phyloP scores from a whole-genome alignment of 2,888 invertebrate genomes.

The Cordylochernes scorpioides region DNA sequence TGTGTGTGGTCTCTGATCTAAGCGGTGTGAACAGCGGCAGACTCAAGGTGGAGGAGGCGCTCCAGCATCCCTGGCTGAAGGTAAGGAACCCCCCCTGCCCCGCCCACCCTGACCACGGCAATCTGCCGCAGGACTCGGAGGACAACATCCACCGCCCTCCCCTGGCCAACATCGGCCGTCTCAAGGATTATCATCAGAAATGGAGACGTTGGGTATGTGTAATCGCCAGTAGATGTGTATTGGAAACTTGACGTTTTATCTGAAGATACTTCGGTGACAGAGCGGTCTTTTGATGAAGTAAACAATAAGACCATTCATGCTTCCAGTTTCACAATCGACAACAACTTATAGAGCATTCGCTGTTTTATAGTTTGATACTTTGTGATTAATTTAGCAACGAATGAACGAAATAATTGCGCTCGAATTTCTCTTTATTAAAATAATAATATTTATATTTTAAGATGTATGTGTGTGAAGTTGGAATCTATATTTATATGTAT shows the following conservation, averaged over 20 bases:
- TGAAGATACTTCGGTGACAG: background rate
- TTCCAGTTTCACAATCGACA: too few species aligned
- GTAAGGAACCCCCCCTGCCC: conserved; percentile 11
- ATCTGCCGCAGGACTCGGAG: background rate
- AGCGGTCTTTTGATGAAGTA: conserved; percentile 26
- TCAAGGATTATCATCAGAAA: conserved; percentile 14
- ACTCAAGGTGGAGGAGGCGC: conserved; percentile 46
- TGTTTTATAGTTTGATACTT: too few species aligned
- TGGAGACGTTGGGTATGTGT: conserved; percentile 13
- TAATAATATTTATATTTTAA: too few species aligned
- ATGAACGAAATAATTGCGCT: too few species aligned
- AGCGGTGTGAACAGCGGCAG: conserved; percentile 28
- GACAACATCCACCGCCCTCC: background rate
- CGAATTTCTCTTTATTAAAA: too few species aligned
- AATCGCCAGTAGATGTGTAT: background rate
- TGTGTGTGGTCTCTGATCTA: too few species aligned
- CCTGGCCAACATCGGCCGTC: conserved; percentile 12
- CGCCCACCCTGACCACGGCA: background rate
- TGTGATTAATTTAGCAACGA: too few species aligned
- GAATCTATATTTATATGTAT: too few species aligned
- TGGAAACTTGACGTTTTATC: background rate
- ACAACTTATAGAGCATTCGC: too few species aligned
- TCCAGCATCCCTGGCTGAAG: conserved; percentile 60
- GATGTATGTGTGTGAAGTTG: too few species aligned
- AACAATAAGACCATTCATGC: too few species aligned